Percentiles rank a stretch among this genome's conserved stretches.
These are phyloP conservation scores for Platorchestia sp. DNA, from an alignment of 1,140 invertebrate genomes.

Conservation along the genomic window DNA sequence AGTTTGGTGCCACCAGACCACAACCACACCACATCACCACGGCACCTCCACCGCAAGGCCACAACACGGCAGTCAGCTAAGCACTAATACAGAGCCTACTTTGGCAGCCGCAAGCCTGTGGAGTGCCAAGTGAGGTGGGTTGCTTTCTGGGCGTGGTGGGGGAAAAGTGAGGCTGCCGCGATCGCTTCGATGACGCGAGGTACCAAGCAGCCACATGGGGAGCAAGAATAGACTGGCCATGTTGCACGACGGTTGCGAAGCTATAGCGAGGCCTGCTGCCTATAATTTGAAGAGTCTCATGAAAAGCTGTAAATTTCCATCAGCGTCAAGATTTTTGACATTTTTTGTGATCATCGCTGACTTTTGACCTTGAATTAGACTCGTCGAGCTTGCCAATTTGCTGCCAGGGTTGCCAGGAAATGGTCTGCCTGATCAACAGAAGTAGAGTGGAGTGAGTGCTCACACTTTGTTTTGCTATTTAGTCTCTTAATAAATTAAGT, in stretches of 20 bases:
- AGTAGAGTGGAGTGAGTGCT: neutral
- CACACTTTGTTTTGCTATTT: neutral
- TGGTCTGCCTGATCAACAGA: neutral
- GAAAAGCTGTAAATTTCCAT: neutral
- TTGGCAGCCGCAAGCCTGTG: neutral
- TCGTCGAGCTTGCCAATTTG: neutral
- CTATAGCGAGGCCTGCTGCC: neutral
- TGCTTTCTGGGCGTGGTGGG: neutral
- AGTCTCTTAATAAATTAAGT: too few relatives aligned
- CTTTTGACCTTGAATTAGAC: neutral
- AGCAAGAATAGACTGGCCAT: neutral
- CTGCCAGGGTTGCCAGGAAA: neutral
- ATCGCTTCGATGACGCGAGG: neutral
- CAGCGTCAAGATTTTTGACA: neutral
- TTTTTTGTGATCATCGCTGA: neutral
- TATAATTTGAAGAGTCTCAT: neutral
- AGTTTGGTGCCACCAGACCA: too few relatives aligned
- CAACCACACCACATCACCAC: neutral
- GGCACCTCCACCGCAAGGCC: neutral
- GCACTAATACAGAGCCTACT: neutral
- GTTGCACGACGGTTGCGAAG: neutral
- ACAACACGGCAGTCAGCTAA: neutral
- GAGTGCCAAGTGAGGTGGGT: neutral
- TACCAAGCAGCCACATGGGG: neutral
- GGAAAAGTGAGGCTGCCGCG: neutral